Evolutionary conservation across 2,113 vertebrate genomes (phyloP), one percentile per base, ranked within the genome.

Genomic region (Daboia siamensis): DNA sequence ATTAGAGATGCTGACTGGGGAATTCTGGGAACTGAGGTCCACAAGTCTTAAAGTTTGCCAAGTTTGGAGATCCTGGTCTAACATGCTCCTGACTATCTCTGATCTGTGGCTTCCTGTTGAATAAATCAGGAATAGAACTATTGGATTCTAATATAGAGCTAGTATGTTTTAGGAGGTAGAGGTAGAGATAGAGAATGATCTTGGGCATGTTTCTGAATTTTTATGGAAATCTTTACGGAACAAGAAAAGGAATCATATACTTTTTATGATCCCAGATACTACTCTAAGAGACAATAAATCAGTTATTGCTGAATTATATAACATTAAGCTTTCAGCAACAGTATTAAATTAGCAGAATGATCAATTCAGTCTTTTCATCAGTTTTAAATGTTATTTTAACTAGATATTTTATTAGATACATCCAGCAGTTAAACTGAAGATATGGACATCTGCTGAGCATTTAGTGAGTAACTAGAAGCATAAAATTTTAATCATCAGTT

Each of bases 401-500:
- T 95, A 94, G 92, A 93, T 90, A n/a, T 96, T 97, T 96, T 97
- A 95, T 95, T 96, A 96, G 88, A 59, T 94, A 95, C 94, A 96
- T 59, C 94, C 93, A 95, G 90, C 94, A 97, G 95, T 97, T 93
- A 96, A 97, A 95, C 94, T 89, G 84, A 93, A 96, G 97, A 97
- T 96, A 96, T 90, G 93, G 93, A 96, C 97, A 98, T 97, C 97
- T 96, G 96, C 89, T 97, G 94, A 97, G 93, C 96, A 96, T 97
- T 97, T 97, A 97, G 95, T 93, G 96, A 44, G 93, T 97, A 97
- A 97, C 96, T 97, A 96, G 96, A 94, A 94, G 90, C 95, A 97
- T 98, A 97, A 98, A 97, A 97, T 96, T 97, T 98, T 97, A 98
- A 98, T 97, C 74, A 94, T 94, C 93, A 95, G 92, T 97, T 98